phyloP scores from a whole-genome alignment of 2,797 vertebrate genomes.

The Tapera naevia region DNA sequence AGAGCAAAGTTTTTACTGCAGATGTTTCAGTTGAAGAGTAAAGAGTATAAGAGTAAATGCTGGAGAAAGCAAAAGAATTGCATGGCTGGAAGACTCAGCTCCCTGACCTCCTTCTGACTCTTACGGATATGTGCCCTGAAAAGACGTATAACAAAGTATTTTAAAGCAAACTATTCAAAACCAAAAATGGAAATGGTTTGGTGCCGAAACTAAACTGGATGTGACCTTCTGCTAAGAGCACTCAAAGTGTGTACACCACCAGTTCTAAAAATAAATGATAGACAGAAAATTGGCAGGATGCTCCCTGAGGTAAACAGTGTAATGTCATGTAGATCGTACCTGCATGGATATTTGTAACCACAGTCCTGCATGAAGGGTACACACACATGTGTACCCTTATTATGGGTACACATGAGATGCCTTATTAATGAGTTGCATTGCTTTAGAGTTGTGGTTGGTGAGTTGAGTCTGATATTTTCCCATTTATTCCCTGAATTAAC shows the following conservation, averaged over 20 bases:
- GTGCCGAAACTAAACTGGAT: slow-evolving; percentile 36
- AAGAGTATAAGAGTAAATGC: background rate
- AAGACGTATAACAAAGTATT: slow-evolving; percentile 46
- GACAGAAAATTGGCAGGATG: slow-evolving; percentile 58
- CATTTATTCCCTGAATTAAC: slow-evolving; percentile 2
- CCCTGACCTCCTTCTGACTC: background rate
- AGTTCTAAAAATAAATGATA: slow-evolving; percentile 61
- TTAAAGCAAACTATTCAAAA: slow-evolving; percentile 49
- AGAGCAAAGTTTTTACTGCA: background rate
- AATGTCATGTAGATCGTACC: slow-evolving; percentile 42
- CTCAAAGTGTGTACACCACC: background rate
- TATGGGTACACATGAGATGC: slow-evolving; percentile 53
- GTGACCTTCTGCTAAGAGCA: slow-evolving; percentile 60
- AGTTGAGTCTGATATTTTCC: background rate
- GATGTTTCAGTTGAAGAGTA: background rate
- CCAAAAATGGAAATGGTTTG: slow-evolving; percentile 11
- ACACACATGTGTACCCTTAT: no score
- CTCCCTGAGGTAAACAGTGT: slow-evolving; percentile 36
- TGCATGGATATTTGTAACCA: slow-evolving; percentile 53
- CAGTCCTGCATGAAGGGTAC: slow-evolving; percentile 56
- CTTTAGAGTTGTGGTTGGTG: background rate
- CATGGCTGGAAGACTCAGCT: slow-evolving; percentile 5
- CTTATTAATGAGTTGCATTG: slow-evolving; percentile 51
- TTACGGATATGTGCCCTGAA: background rate
- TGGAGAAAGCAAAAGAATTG: background rate